Evolutionary conservation across 1,140 invertebrate genomes (phyloP).

Genomic region (Pogonus chalceus): DNA sequence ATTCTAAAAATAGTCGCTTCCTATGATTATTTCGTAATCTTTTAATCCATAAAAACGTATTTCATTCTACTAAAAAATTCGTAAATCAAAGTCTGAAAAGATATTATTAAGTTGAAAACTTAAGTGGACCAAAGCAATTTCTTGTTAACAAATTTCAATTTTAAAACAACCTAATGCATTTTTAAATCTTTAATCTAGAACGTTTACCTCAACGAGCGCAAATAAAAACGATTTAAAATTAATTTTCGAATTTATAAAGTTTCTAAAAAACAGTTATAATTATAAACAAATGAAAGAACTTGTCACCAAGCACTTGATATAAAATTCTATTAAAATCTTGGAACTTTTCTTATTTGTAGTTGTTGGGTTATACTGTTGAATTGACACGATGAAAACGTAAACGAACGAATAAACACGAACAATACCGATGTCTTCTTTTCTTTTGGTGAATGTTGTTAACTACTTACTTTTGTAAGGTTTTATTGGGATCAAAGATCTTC

Average conservation of each 20-base stretch:
- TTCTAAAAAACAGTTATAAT: neutral
- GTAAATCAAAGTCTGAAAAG: too few relatives aligned
- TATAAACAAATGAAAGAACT: neutral
- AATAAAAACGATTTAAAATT: slow-evolving; percentile 1
- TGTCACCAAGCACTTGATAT: neutral
- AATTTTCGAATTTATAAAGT: neutral
- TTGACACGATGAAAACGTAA: neutral
- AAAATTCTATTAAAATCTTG: slow-evolving; percentile 3
- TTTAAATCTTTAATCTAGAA: neutral
- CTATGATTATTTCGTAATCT: too few relatives aligned
- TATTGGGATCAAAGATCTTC: too few relatives aligned
- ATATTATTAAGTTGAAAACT: too few relatives aligned
- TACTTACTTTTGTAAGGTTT: too few relatives aligned
- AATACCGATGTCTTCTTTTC: neutral
- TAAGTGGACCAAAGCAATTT: too few relatives aligned
- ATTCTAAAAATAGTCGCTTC: too few relatives aligned
- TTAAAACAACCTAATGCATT: neutral
- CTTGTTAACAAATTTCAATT: too few relatives aligned
- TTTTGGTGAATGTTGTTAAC: too few relatives aligned
- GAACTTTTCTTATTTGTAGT: too few relatives aligned
- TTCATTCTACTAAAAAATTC: too few relatives aligned
- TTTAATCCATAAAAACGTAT: too few relatives aligned
- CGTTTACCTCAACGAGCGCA: neutral
- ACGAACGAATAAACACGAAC: neutral
- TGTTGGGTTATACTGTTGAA: neutral